Conservation (phyloP, 1,140 invertebrate genomes). For the Nephila pilipes region DNA sequence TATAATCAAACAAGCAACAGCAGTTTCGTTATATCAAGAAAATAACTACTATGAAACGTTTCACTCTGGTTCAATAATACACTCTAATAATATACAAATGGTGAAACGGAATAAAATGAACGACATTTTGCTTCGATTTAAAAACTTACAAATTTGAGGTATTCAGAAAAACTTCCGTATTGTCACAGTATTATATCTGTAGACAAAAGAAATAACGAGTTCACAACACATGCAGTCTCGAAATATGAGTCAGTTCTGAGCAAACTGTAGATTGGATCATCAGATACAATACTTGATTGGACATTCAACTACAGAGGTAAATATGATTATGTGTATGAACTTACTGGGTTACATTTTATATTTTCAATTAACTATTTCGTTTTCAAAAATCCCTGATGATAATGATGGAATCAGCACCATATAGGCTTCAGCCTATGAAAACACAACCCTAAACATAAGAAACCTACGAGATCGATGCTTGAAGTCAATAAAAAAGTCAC, state of each 20-base stretch:
- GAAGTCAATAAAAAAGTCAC: background rate
- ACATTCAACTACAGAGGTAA: constrained; percentile 63
- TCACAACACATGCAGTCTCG: constrained; percentile 16
- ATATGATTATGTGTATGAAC: background rate
- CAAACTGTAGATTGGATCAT: constrained; percentile 70
- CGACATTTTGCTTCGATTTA: constrained; percentile 68
- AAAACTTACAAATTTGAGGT: constrained; percentile 76
- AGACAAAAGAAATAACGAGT: constrained; percentile 64
- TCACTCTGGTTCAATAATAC: constrained; percentile 57
- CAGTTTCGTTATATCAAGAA: constrained; percentile 65
- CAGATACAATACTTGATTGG: constrained; percentile 52
- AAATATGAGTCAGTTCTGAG: constrained; percentile 57
- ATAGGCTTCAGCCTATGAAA: constrained; percentile 1
- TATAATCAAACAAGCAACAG: constrained; percentile 72
- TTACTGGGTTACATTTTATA: constrained; percentile 28
- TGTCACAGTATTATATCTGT: background rate
- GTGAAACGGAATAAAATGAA: constrained; percentile 71
- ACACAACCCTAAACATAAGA: constrained; percentile 41
- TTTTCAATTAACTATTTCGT: constrained; percentile 57
- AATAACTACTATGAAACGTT: constrained; percentile 60
- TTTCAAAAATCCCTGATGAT: constrained; percentile 75
- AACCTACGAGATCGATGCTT: background rate
- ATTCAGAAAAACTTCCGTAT: constrained; percentile 61
- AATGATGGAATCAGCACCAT: constrained; percentile 73
- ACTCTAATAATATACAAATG: constrained; percentile 71